A percentile compares a stretch with the other conserved stretches of the same genome.
These are phyloP conservation scores for Aphidius ervi DNA, from an alignment of 1,140 invertebrate genomes.

Conservation along the genomic window DNA sequence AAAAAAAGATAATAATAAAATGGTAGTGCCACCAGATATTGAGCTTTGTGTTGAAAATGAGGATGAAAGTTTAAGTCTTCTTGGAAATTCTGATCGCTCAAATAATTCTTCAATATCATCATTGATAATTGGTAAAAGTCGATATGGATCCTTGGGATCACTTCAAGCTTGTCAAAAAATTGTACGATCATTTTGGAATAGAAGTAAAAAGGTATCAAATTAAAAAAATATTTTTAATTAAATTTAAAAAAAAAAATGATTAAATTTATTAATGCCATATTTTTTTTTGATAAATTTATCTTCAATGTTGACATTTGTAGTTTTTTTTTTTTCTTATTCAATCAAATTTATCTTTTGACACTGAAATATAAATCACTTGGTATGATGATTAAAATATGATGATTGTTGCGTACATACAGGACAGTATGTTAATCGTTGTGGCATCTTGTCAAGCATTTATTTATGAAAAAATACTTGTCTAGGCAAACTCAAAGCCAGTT, in stretches of 20 bases:
- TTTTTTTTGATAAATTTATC: no score
- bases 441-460: no score
- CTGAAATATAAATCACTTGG: no score
- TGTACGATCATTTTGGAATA: conserved; percentile 42
- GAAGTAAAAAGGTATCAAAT: conserved; percentile 38
- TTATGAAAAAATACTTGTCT: no score
- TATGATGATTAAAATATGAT: no score
- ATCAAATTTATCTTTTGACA: no score
- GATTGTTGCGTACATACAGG: background rate
- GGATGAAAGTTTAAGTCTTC: conserved; percentile 14
- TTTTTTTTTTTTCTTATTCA: no score
- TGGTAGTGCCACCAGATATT: conserved; percentile 17
- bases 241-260: no score
- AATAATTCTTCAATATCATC: background rate
- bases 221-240: no score
- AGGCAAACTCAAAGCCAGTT: no score
- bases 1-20: conserved; percentile 6
- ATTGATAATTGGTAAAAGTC: conserved; percentile 17
- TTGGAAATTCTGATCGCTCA: background rate
- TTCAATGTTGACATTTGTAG: no score
- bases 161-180: conserved; percentile 36
- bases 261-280: no score
- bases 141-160: conserved; percentile 40
- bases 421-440: background rate
- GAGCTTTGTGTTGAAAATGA: conserved; percentile 10